Base-by-base conservation (phyloP, 2,797 vertebrate genomes). In the Xerus rutilus region DNA sequence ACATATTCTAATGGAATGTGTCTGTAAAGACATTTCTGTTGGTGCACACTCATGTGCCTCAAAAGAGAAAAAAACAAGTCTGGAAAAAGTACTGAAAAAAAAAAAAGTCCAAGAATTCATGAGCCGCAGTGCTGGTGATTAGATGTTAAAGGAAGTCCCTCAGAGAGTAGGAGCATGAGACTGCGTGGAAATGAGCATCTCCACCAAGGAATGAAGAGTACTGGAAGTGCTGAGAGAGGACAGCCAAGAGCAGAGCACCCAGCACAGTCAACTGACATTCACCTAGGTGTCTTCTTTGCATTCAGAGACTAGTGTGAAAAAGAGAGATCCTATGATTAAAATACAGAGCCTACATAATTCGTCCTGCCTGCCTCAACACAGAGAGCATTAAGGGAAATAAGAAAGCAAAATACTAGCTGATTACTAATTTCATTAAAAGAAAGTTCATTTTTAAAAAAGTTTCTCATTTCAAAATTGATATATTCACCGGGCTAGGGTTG, bases 361-460 rank as follows among this genome's bases (percentile, higher is more conserved):
- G 78, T 72, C 45, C 25, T 39, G 47, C 35, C 81, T 62, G 76
- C 13, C 30, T 93, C 52, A 77, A 70, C 20, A 85, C 78, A 47
- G 49, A 70, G 1, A 57, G 45, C 62, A 87, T 47, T 39, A 59
- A 87, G 54, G 86, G 91, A 25, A 93, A 69, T 54, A 79, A 81
- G 25, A 87, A 57, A 70, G 69, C 43, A 70, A 23, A 28, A 23
- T n/a, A 30, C 14, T 78, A 59, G 30, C 69, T 89, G 28, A 79
- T 85, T 76, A 82, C 69, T 76, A 74, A 86, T 91, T 86, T 81
- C 30, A 35, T 64, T 67, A 85, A 74, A 76, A 54, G 43, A 67
- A 35, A 54, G 30, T 76, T 62, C 67, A 43, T 73, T 84, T 86
- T 67, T 10, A 54, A 69, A 74, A 13, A 7, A 32, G 83, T 89